These are phyloP conservation scores for Agrochola lota DNA, from an alignment of 2,888 invertebrate genomes.

Conservation along the genomic window DNA sequence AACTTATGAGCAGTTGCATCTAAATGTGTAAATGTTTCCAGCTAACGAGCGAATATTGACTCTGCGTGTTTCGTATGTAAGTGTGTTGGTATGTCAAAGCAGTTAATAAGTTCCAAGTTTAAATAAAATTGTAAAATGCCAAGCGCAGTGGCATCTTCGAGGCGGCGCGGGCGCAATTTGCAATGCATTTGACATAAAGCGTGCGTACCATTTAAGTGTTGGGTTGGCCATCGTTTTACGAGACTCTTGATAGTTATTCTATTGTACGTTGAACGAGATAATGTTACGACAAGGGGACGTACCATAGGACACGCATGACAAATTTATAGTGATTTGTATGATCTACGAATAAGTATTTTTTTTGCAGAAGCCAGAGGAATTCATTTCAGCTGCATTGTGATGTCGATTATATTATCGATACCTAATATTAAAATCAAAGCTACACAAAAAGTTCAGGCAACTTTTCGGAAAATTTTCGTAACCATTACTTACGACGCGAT, in stretches of 20 bases:
- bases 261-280: conserved; percentile 82
- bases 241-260: conserved; percentile 82
- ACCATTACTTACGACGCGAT: conserved; percentile 6
- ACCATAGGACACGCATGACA: conserved; percentile 57
- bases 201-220: conserved; percentile 80
- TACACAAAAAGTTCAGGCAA: not conserved
- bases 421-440: not conserved
- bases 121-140: conserved; percentile 76
- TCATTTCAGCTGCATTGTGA: not conserved
- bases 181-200: conserved; percentile 82
- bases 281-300: conserved; percentile 75
- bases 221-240: conserved; percentile 79
- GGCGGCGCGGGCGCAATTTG: conserved; percentile 67
- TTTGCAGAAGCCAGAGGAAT: not conserved
- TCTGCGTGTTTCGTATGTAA: conserved; percentile 52
- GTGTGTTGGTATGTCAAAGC: conserved; percentile 63
- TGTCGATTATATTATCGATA: too few relatives aligned
- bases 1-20: conserved; percentile 23
- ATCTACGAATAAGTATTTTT: not conserved
- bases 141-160: conserved; percentile 71
- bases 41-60: conserved; percentile 54
- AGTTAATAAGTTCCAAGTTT: conserved; percentile 65
- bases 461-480: not conserved
- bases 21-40: conserved; percentile 53
- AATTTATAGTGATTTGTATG: conserved; percentile 1